Percentiles rank a stretch among this genome's conserved stretches.
These are phyloP conservation scores for Syndactyla subalaris DNA, from an alignment of 2,797 vertebrate genomes.

Conservation along the genomic window DNA sequence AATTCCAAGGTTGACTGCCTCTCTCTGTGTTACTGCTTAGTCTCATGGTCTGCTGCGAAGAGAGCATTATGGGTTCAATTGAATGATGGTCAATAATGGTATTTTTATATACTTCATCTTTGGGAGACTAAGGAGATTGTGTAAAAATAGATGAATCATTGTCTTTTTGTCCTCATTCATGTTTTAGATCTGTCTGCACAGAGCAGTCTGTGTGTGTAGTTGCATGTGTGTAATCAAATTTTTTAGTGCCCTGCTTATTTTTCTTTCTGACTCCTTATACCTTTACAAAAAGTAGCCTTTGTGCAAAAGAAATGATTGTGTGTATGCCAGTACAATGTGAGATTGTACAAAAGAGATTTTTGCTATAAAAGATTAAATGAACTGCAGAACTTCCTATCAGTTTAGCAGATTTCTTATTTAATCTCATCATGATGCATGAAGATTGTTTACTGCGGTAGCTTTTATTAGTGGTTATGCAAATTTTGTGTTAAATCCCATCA, in stretches of 20 bases:
- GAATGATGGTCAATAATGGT: background rate
- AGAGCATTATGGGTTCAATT: background rate
- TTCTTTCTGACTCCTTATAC: background rate
- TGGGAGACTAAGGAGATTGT: background rate
- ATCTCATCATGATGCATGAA: constrained; percentile 5
- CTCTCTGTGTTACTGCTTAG: background rate
- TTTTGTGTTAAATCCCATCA: constrained; percentile 18
- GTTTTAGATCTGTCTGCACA: background rate
- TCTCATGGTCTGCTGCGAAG: background rate
- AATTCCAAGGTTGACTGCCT: constrained; percentile 1
- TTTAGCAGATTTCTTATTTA: constrained; percentile 16
- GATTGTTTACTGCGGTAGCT: background rate
- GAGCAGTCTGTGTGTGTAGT: background rate
- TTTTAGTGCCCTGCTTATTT: background rate
- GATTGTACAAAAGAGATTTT: background rate
- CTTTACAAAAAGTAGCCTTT: background rate
- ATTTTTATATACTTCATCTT: background rate
- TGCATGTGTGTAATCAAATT: background rate
- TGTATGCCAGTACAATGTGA: background rate
- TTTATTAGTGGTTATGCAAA: constrained; percentile 22
- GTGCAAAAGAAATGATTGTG: background rate
- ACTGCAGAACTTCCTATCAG: background rate
- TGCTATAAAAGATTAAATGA: background rate
- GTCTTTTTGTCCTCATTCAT: background rate
- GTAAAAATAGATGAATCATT: background rate